Conservation (phyloP, 2,888 invertebrate species). For the Parnassius smintheus region DNA sequence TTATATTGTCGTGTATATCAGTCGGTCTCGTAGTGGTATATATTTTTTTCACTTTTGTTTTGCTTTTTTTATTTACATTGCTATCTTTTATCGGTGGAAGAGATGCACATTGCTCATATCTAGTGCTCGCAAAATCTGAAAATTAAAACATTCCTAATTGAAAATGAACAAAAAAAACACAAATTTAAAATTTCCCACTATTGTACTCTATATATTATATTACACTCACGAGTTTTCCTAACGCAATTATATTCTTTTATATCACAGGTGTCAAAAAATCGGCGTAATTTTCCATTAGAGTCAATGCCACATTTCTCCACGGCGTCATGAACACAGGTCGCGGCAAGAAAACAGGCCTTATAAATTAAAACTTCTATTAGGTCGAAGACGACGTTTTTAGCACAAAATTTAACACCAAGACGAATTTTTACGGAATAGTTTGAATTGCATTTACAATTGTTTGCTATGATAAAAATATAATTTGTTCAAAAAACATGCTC, state of each 20-base stretch:
- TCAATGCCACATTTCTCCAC: slow-evolving; percentile 54
- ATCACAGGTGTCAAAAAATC: slow-evolving; percentile 64
- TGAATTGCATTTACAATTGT: too few relatives aligned
- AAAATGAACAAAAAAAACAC: background rate
- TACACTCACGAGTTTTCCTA: slow-evolving; percentile 44
- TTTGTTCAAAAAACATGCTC: too few relatives aligned
- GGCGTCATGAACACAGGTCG: slow-evolving; percentile 56
- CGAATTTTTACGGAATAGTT: too few relatives aligned
- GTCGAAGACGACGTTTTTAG: background rate
- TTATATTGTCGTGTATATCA: too few relatives aligned
- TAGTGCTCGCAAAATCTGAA: slow-evolving; percentile 44
- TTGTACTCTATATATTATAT: too few relatives aligned
- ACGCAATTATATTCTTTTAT: slow-evolving; percentile 66
- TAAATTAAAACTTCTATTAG: slow-evolving; percentile 28
- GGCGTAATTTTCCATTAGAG: slow-evolving; percentile 37
- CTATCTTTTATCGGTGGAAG: slow-evolving; percentile 33
- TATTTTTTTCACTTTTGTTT: too few relatives aligned
- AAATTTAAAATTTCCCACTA: background rate
- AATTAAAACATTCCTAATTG: slow-evolving; percentile 17
- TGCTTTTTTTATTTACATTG: background rate
- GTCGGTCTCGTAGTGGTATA: too few relatives aligned
- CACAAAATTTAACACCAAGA: background rate
- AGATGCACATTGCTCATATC: slow-evolving; percentile 34
- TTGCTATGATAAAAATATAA: too few relatives aligned
- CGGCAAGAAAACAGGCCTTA: slow-evolving; percentile 60